phyloP scores from a whole-genome alignment of 1,140 invertebrate genomes.

The Riptortus pedestris region DNA sequence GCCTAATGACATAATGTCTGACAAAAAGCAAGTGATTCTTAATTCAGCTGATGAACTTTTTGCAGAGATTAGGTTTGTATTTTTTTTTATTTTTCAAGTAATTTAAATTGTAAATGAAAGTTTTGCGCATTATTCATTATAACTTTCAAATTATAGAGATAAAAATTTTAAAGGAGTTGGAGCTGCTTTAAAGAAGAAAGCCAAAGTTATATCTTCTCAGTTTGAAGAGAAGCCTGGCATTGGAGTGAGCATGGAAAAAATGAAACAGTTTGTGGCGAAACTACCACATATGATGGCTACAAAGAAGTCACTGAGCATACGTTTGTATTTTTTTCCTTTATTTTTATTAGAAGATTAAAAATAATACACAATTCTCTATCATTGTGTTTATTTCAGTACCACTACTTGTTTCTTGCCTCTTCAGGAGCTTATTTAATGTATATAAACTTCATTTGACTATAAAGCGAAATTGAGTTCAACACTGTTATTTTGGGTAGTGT shows the following conservation, averaged over 20 bases:
- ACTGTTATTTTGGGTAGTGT: too few species aligned
- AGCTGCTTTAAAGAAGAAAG: constrained; percentile 72
- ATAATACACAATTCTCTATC: too few species aligned
- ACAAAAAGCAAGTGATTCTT: constrained; percentile 71
- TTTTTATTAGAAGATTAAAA: too few species aligned
- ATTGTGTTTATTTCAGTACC: too few species aligned
- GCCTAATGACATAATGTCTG: constrained; percentile 45
- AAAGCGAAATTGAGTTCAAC: too few species aligned
- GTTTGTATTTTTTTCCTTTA: too few species aligned
- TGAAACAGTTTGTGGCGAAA: constrained; percentile 85
- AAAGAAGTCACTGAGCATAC: constrained; percentile 69
- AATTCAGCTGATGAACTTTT: constrained; percentile 86
- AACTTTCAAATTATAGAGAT: constrained; percentile 47
- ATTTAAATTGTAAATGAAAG: background rate
- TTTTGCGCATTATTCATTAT: background rate
- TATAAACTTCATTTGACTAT: too few species aligned
- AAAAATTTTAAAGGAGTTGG: constrained; percentile 91
- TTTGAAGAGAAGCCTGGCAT: constrained; percentile 75
- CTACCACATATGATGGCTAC: constrained; percentile 79
- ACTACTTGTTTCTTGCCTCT: too few species aligned
- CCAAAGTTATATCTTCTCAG: constrained; percentile 73
- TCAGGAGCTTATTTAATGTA: too few species aligned
- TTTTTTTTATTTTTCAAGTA: background rate
- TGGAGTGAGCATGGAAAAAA: constrained; percentile 82
- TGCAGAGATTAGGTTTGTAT: constrained; percentile 54